Base-by-base conservation (phyloP, 2,113 vertebrate species). In the Carettochelys insculpta region DNA sequence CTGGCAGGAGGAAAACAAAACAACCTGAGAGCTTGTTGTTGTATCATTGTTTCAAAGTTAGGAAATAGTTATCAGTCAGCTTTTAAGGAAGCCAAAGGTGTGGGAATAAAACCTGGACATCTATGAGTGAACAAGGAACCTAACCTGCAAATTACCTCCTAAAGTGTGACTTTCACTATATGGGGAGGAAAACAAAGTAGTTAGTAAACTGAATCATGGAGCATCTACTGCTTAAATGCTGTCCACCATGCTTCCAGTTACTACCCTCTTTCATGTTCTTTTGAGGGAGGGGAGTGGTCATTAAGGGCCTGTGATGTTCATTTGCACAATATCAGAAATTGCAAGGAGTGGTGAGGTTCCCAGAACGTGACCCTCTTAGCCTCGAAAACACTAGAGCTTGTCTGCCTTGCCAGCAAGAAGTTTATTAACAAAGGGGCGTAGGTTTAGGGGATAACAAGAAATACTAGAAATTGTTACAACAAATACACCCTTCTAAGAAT, bases 241-340 rank as follows among this genome's bases (percentile, higher is more conserved):
- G 52, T 10, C 5, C 50, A 3, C 34, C 43, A 5, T n/a, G 14
- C n/a, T 71, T 82, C 34, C 85, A 25, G 29, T 54, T 78, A 53
- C 3, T 38, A 71, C 8, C 82, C 13, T 82, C 82, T 61, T n/a
- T 86, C 11, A 25, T 78, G 1, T 91, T 56, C 20, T 1, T 75
- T 76, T 71, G 45, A 71, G 48, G 68, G 31, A 24, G 5, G 4
- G 2, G 0, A 2, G 14, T 1, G 2, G 8, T 3, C 48, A 13
- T 76, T 8, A 13, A 83, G 71, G 3, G 34, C 94, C 89, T n/a
- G 24, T 38, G 10, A 41, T 43, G 17, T 80, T 13, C 29, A n/a
- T n/a, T n/a, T n/a, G n/a, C n/a, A n/a, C n/a, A n/a, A n/a, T n/a
- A n/a, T n/a, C n/a, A 43, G 38, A 29, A 54, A 54, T 10, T 80